Evolutionary conservation across 2,888 invertebrate species (phyloP).

Genomic region (Drosophila tanythrix): DNA sequence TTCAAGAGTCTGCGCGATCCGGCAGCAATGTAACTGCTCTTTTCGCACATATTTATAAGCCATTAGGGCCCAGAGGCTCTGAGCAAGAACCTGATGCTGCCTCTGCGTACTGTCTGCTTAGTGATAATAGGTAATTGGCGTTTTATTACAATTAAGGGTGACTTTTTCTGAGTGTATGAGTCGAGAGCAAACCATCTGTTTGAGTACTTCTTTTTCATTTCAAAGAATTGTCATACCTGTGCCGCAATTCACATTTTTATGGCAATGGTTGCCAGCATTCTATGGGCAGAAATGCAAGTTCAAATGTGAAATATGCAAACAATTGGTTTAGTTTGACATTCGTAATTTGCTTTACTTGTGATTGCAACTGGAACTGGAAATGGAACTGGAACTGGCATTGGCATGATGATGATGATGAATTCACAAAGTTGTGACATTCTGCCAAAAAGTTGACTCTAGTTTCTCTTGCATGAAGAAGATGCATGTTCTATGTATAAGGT

Average conservation of each 20-base stretch:
- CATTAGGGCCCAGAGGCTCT: no score
- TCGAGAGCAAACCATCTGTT: slow-evolving; percentile 20
- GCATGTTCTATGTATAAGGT: slow-evolving; percentile 17
- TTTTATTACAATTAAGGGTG: neutral
- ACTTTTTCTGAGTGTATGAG: neutral
- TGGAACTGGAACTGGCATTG: slow-evolving; percentile 1
- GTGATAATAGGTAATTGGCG: neutral
- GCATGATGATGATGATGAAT: slow-evolving; percentile 30
- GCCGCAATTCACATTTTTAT: slow-evolving; percentile 39
- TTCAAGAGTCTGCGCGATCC: no score
- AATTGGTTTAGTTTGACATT: slow-evolving; percentile 49
- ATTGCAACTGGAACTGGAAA: neutral
- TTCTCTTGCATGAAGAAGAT: slow-evolving; percentile 3
- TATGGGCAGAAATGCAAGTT: slow-evolving; percentile 10
- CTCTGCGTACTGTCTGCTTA: no score
- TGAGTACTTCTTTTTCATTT: slow-evolving; percentile 28
- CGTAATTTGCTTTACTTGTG: slow-evolving; percentile 43
- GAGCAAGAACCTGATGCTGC: no score
- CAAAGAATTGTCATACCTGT: slow-evolving; percentile 51
- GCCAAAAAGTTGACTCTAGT: slow-evolving; percentile 37
- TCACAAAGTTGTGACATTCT: slow-evolving; percentile 35
- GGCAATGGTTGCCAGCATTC: slow-evolving; percentile 4
- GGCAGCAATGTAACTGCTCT: no score
- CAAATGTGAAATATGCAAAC: slow-evolving; percentile 48
- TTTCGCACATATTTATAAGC: no score